Evolutionary conservation across 1,140 invertebrate species (phyloP), one percentile per base, ranked within the genome.

Genomic region (Papilio polyxenes): DNA sequence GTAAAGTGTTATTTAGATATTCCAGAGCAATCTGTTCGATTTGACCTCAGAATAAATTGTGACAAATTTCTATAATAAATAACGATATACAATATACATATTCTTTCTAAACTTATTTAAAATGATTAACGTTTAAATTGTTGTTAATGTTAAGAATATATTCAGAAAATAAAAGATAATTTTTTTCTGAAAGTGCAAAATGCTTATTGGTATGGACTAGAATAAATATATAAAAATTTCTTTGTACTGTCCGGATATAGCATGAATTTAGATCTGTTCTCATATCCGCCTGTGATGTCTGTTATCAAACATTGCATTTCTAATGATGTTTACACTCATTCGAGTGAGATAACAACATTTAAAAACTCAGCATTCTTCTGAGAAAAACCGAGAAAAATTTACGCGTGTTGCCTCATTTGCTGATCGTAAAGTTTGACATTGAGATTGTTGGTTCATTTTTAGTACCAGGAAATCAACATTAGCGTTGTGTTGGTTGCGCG

Each of bases 391-490:
- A 76, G 56, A 87, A 85, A 84, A 59, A 84, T 87, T 86, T 82
- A 84, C 75, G 83, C 77, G 49, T 75, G 83, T 85, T 82, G 88
- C 84, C 86, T 88, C 85, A 89, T 89, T 86, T 89, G 81, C 83
- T 85, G 85, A 82, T 90, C 90, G 85, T 93, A 92, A 92, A 92
- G 82, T 87, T 84, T 91, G 92, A 88, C 92, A 93, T 93, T 93
- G 92, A 90, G 87, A 89, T 86, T 89, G 90, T 93, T 92, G 87
- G 89, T 87, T 90, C 87, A 89, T 84, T 89, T 92, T 93, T 92
- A 93, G 86, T 88, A 88, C 87, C 90, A 89, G 92, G 91, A 92
- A 93, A 90, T 89, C 83, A 88, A 90, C 87, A 88, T 86, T 87
- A 86, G 86, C 85, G 83, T 72, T 31, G 85, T 82, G 81, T 85